phyloP scores from a whole-genome alignment of 2,113 vertebrate species.

The Phrynosoma platyrhinos region DNA sequence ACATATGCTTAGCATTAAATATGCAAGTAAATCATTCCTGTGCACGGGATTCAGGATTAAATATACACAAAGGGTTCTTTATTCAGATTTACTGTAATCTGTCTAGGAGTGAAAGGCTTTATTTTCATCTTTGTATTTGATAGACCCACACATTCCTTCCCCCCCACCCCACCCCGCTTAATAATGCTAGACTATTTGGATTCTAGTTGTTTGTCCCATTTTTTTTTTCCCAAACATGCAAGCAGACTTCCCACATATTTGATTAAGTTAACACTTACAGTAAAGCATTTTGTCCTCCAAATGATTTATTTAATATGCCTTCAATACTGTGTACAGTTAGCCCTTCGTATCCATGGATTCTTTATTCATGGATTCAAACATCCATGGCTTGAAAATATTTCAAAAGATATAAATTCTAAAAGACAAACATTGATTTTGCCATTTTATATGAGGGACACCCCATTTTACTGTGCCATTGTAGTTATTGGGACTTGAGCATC shows the following conservation, averaged over 20 bases:
- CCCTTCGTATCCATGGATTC: no score
- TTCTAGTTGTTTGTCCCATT: neutral
- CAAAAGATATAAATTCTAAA: no score
- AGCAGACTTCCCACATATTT: neutral
- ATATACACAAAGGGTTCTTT: slow-evolving; percentile 13
- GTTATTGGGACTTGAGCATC: no score
- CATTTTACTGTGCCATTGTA: no score
- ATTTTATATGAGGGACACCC: no score
- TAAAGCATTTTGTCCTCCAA: neutral
- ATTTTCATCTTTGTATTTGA: slow-evolving; percentile 1
- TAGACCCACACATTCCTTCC: neutral
- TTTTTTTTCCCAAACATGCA: neutral
- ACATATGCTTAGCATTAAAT: slow-evolving; percentile 10
- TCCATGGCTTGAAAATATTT: no score
- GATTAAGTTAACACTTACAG: neutral
- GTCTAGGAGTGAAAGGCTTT: accelerated
- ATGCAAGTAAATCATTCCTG: slow-evolving; percentile 1
- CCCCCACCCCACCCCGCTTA: neutral
- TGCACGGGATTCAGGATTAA: neutral
- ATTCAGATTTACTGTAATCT: slow-evolving; percentile 4
- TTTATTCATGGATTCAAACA: no score
- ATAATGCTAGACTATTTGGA: neutral
- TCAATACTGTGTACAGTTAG: neutral
- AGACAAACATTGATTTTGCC: no score
- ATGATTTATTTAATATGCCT: neutral